Base-by-base conservation (phyloP, 2,888 invertebrate species). In the Bimastos eiseni region DNA sequence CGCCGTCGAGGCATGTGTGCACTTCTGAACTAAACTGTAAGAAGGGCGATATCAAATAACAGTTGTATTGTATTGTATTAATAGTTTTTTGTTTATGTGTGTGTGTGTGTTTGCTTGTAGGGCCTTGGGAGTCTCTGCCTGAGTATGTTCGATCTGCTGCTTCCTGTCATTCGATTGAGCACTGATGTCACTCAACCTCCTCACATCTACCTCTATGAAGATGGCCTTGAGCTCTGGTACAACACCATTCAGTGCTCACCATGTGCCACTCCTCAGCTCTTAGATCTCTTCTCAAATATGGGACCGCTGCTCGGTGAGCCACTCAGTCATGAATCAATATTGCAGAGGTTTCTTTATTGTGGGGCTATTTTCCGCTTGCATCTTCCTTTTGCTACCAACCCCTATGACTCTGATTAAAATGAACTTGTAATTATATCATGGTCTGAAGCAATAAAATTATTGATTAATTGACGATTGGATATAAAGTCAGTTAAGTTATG, bases 141-240 rank as follows among this genome's bases (percentile, higher is more conserved):
- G 21, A 93, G 92, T 86, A 93, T 94, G 92, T 95, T 96, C 92
- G 95, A 96, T 91, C 96, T 96, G 93, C 95, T 96, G 55, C 94
- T 96, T 91, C 96, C 96, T 90, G 97, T 97, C 90, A 96, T 97
- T 92, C 96, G 96, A 92, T 94, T 97, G 91, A 97, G 97, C 91
- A 98, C 98, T 21, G 97, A 98, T 93, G 96, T 97, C 0, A 96
- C 96, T 92, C 97, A 97, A 94, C 97, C 90, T 96, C 97, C 95
- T 84, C 97, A 98, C 94, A 97, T 98, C 90, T 98, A 98, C 95
- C 96, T 98, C 90, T 95, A 98, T 93, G 98, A 98, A 95, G 98
- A 99, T 94, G 98, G 98, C 5, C 95, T 98, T 83, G 97, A 98
- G 93, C 96, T 99, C 91, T 98, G 98, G 98, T 96, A 97, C 90